Evolutionary conservation across 2,888 invertebrate genomes (phyloP).

Genomic region (Galerucella calmariensis): DNA sequence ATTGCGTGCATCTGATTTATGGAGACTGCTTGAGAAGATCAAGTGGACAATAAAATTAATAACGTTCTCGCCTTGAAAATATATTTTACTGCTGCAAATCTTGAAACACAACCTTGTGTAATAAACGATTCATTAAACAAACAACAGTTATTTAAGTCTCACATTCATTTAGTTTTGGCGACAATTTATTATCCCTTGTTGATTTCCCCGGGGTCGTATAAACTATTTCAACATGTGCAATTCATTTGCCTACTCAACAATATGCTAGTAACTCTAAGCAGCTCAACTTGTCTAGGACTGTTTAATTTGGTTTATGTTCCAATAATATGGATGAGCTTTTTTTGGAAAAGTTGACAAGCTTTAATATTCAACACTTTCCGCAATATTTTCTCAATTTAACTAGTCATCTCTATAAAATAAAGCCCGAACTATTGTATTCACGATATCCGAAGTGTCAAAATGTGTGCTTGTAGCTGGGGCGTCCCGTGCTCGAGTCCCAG

Average conservation of each 20-base stretch:
- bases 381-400: background rate
- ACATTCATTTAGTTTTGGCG: conserved; percentile 48
- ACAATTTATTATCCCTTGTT: conserved; percentile 45
- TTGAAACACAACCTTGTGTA: background rate
- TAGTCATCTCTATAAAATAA: no score
- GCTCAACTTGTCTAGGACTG: conserved; percentile 38
- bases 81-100: background rate
- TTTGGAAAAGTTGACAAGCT: background rate
- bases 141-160: conserved; percentile 39
- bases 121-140: conserved; percentile 4
- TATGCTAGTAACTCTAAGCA: conserved; percentile 39
- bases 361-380: background rate
- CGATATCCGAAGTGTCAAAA: no score
- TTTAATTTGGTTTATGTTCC: conserved; percentile 33
- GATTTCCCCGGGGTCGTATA: conserved; percentile 50
- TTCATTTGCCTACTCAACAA: conserved; percentile 36
- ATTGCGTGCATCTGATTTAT: no score
- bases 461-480: no score
- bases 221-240: conserved; percentile 48
- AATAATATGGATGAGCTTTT: conserved; percentile 10
- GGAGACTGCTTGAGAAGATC: no score
- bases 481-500: no score
- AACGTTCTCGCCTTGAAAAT: no score
- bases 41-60: no score
- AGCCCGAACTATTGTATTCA: no score